phyloP scores from a whole-genome alignment of 2,888 invertebrate species.

The Agrypnus murinus region DNA sequence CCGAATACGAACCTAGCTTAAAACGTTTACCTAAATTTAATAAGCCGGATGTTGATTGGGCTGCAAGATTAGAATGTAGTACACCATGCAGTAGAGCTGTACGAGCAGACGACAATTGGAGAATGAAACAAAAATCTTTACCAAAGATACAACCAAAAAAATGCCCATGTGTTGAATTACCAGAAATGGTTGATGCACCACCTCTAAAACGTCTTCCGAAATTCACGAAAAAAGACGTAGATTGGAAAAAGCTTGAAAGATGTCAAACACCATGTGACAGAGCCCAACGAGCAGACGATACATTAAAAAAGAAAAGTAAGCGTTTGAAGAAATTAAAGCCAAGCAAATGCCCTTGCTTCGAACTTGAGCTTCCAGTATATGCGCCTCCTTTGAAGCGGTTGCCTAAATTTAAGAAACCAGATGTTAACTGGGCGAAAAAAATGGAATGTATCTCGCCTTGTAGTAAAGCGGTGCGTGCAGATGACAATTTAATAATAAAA shows the following conservation, averaged over 20 bases:
- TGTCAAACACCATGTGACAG: too few relatives aligned
- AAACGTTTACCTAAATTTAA: constrained; percentile 3
- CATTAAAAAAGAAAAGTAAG: background rate
- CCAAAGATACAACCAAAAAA: background rate
- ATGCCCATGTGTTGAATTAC: background rate
- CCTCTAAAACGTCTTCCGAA: background rate
- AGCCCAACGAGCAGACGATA: background rate
- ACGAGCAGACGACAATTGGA: background rate
- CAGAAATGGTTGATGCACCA: background rate
- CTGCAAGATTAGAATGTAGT: too few relatives aligned
- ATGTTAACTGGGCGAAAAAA: background rate
- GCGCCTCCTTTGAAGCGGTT: background rate
- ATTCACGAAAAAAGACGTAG: background rate
- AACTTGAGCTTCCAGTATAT: background rate
- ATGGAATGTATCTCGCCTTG: background rate
- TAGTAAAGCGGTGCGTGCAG: background rate
- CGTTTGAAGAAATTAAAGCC: background rate
- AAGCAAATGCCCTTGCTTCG: background rate
- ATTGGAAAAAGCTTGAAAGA: too few relatives aligned
- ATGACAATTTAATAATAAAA: background rate
- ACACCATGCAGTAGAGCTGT: too few relatives aligned
- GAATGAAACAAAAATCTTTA: background rate
- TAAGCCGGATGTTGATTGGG: background rate
- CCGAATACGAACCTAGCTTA: background rate
- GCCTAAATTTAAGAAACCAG: background rate